A percentile compares a stretch with the other conserved stretches of the same genome.
These are phyloP conservation scores for Epizoanthus scotinus DNA, from an alignment of 92 coral and sea anemone genomes.

Conservation along the genomic window DNA sequence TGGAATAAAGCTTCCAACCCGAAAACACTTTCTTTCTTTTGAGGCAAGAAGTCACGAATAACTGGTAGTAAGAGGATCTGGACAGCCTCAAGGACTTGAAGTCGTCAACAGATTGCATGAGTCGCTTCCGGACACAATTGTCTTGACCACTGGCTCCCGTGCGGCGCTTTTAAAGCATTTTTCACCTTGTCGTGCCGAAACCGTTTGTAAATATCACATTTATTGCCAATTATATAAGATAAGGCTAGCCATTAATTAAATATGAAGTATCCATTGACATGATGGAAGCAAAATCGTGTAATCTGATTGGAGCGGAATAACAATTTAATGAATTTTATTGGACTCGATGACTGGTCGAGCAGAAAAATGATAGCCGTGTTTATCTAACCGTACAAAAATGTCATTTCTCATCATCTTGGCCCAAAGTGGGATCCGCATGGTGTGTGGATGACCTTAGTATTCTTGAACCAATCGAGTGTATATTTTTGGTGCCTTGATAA, in stretches of 20 bases:
- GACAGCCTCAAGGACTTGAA: constrained; percentile 41
- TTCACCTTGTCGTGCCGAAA: constrained; percentile 96
- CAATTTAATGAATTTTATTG: constrained; percentile 83
- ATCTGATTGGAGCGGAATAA: constrained; percentile 84
- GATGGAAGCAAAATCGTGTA: constrained; percentile 41
- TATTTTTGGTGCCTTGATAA: neutral
- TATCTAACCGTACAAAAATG: constrained; percentile 90
- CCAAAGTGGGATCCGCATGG: constrained; percentile 48
- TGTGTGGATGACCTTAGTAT: constrained; percentile 38
- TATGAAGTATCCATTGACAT: constrained; percentile 92
- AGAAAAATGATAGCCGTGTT: constrained; percentile 92
- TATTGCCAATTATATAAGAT: constrained; percentile 97
- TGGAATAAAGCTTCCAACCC: neutral
- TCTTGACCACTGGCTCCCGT: constrained; percentile 49
- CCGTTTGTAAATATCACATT: constrained; percentile 96
- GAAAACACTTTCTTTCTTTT: constrained; percentile 12
- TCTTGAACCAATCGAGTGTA: constrained; percentile 9
- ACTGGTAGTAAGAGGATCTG: constrained; percentile 38
- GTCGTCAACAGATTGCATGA: constrained; percentile 45
- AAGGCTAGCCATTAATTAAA: constrained; percentile 91
- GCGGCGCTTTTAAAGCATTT: constrained; percentile 88
- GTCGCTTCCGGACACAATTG: constrained; percentile 43
- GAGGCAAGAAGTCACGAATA: constrained; percentile 35
- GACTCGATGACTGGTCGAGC: constrained; percentile 65
- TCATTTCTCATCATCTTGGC: constrained; percentile 58